These are phyloP conservation scores for Phyllostomus hastatus DNA, from an alignment of 2,113 vertebrate genomes.

Conservation along the genomic window DNA sequence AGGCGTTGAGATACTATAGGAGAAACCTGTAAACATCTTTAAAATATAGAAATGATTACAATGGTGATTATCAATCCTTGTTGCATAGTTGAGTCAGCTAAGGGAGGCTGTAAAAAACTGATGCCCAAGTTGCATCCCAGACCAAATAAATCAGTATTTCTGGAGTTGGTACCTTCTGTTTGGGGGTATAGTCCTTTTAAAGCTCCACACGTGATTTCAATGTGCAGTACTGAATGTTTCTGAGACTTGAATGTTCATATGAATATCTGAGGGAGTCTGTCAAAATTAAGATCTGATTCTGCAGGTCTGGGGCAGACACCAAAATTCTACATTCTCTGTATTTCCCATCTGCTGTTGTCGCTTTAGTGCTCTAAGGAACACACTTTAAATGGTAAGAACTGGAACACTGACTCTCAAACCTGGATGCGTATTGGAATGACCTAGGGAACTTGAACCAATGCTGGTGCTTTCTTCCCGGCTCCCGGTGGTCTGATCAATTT, in stretches of 20 bases:
- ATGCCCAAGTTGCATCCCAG: neutral
- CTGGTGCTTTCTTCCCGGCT: neutral
- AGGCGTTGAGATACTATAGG: neutral
- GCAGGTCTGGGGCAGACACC: neutral
- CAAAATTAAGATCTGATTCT: conserved; percentile 23
- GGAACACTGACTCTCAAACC: neutral
- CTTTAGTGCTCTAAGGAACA: neutral
- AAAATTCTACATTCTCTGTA: neutral
- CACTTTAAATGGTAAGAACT: neutral
- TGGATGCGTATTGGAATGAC: neutral
- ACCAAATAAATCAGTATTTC: neutral
- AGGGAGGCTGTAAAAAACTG: neutral
- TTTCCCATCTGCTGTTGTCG: neutral
- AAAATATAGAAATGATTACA: neutral
- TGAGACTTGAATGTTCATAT: neutral
- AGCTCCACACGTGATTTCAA: neutral
- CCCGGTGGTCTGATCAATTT: neutral
- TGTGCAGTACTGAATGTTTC: neutral
- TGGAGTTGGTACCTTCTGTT: neutral
- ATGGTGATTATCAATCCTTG: neutral
- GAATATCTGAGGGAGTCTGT: neutral
- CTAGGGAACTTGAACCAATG: neutral
- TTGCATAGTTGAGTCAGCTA: neutral
- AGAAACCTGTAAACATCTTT: neutral
- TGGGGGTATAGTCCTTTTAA: neutral